Evolutionary conservation across 2,888 invertebrate genomes (phyloP).

Genomic region (Hirtodrosophila trivittata): DNA sequence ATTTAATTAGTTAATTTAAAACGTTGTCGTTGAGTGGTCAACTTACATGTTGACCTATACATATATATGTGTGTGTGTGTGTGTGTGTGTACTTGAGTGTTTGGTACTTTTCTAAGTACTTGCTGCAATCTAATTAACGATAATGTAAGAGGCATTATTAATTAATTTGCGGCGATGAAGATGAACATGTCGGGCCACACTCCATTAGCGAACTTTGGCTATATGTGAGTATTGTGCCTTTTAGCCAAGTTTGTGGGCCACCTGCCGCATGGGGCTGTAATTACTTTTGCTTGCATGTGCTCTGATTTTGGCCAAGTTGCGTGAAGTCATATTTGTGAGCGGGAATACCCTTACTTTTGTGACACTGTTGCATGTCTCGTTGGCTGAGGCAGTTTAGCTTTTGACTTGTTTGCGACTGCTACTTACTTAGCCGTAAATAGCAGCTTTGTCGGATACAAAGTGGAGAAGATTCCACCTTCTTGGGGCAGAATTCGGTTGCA

Average conservation of each 20-base stretch:
- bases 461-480: no score
- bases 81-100: no score
- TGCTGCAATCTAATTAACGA: slow-evolving; percentile 58
- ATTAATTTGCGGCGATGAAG: slow-evolving; percentile 56
- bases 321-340: slow-evolving; percentile 33
- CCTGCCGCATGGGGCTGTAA: slow-evolving; percentile 45
- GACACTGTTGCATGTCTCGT: slow-evolving; percentile 35
- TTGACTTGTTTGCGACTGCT: not conserved
- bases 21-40: slow-evolving; percentile 24
- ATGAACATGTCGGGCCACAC: slow-evolving; percentile 21
- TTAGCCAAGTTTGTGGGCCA: slow-evolving; percentile 23
- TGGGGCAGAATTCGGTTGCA: slow-evolving; percentile 19
- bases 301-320: slow-evolving; percentile 40
- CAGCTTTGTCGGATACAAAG: no score
- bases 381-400: no score
- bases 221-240: slow-evolving; percentile 15
- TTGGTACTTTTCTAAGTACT: slow-evolving; percentile 7
- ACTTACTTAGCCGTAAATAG: not conserved
- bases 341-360: no score
- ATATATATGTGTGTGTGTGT: not conserved
- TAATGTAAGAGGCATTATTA: slow-evolving; percentile 62
- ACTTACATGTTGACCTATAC: slow-evolving; percentile 1
- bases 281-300: slow-evolving; percentile 54
- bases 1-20: slow-evolving; percentile 32
- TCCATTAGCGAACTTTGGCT: slow-evolving; percentile 41